phyloP scores from a whole-genome alignment of 2,797 vertebrate genomes.

The Rhynchotus rufescens region DNA sequence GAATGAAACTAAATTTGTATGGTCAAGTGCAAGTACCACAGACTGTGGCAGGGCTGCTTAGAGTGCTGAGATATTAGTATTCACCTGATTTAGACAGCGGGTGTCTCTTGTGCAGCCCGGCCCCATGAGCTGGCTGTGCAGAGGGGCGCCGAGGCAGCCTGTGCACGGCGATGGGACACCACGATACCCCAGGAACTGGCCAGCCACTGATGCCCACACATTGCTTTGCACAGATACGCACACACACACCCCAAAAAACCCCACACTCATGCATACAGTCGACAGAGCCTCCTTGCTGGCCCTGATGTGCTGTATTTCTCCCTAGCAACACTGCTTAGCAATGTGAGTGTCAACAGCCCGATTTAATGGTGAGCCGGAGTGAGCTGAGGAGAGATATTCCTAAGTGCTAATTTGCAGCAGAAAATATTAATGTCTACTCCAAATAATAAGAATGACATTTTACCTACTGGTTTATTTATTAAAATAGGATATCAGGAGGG shows the following conservation, averaged over 20 bases:
- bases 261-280: not conserved
- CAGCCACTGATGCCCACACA: not conserved
- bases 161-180: rapidly evolving
- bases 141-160: no score
- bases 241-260: not conserved
- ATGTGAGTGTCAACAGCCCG: not conserved
- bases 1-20: not conserved
- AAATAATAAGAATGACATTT: conserved; percentile 31
- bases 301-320: not conserved
- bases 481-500: not conserved
- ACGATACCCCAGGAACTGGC: not conserved
- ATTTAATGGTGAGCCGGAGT: not conserved
- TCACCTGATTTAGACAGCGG: not conserved
- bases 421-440: conserved; percentile 5
- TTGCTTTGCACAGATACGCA: not conserved
- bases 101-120: not conserved
- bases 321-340: not conserved
- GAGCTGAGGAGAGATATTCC: not conserved
- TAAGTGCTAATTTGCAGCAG: conserved; percentile 24
- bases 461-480: conserved; percentile 23
- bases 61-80: not conserved
- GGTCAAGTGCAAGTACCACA: not conserved
- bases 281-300: not conserved
- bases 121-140: rapidly evolving
- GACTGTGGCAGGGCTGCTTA: not conserved